Evolutionary conservation across 2,888 invertebrate species (phyloP).

Genomic region (Chorisops tibialis): DNA sequence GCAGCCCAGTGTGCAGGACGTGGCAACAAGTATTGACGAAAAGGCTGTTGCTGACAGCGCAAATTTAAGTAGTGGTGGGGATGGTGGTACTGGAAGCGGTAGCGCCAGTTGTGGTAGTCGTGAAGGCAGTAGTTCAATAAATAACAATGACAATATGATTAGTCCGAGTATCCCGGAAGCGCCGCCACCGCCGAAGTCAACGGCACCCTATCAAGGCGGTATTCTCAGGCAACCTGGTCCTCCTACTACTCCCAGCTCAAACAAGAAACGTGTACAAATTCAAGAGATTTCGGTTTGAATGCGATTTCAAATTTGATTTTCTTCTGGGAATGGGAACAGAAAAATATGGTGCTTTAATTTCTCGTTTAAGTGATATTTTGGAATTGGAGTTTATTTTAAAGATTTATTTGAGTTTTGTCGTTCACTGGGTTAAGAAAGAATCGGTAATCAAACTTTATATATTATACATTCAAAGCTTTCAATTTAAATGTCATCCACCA

Average conservation of each 20-base stretch:
- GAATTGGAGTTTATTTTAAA: too few relatives aligned
- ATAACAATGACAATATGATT: constrained; percentile 50
- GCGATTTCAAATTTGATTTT: not conserved
- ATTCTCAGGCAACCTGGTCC: constrained; percentile 60
- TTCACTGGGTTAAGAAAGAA: too few relatives aligned
- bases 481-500: too few relatives aligned
- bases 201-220: constrained; percentile 52
- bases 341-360: too few relatives aligned
- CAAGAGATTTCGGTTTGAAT: constrained; percentile 82
- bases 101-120: constrained; percentile 50
- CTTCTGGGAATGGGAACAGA: too few relatives aligned
- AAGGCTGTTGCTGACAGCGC: constrained; percentile 22
- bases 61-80: not conserved
- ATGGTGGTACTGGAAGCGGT: constrained; percentile 9
- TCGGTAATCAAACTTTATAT: too few relatives aligned
- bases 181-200: constrained; percentile 55
- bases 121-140: not conserved
- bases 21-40: constrained; percentile 35
- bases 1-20: constrained; percentile 34
- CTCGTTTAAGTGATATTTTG: too few relatives aligned
- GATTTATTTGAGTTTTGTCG: too few relatives aligned
- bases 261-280: constrained; percentile 88
- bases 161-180: constrained; percentile 59
- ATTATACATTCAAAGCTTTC: too few relatives aligned
- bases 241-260: constrained; percentile 63